phyloP scores from a whole-genome alignment of 2,797 vertebrate genomes.

The Lagodon rhomboides region DNA sequence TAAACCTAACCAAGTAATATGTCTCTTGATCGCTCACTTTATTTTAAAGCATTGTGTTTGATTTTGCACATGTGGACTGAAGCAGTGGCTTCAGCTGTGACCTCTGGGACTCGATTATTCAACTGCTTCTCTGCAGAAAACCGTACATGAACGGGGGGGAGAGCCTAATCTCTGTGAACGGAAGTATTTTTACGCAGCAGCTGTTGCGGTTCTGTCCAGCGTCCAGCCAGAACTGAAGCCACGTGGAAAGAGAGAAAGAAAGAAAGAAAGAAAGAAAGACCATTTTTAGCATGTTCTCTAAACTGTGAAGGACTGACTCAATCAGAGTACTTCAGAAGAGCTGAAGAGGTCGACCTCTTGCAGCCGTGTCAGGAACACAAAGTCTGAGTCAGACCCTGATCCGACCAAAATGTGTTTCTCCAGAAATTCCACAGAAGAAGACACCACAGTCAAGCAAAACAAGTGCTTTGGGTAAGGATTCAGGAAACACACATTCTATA shows the following conservation, averaged over 20 bases:
- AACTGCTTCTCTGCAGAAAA: neutral
- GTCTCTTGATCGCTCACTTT: neutral
- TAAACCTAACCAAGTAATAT: too few species aligned
- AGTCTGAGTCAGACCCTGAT: neutral
- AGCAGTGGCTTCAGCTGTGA: neutral
- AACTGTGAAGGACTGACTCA: neutral
- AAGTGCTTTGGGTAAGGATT: neutral
- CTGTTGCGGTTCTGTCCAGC: conserved; percentile 40
- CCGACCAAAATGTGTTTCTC: neutral
- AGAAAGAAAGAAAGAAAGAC: too few species aligned
- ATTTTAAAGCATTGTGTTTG: neutral
- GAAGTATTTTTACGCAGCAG: conserved; percentile 42
- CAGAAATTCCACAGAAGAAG: neutral
- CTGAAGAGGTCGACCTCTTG: neutral
- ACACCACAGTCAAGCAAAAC: neutral
- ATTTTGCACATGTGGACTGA: conserved; percentile 17
- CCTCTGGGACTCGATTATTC: conserved; percentile 26
- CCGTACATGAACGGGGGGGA: conserved; percentile 6
- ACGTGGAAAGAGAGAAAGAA: neutral
- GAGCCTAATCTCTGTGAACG: conserved; percentile 26
- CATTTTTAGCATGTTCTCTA: neutral
- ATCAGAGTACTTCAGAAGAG: neutral
- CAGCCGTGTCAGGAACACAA: neutral
- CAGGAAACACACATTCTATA: neutral
- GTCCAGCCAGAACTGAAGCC: neutral